Base-by-base conservation (phyloP, 1,140 invertebrate genomes). In the Muscidifurax raptorellus region DNA sequence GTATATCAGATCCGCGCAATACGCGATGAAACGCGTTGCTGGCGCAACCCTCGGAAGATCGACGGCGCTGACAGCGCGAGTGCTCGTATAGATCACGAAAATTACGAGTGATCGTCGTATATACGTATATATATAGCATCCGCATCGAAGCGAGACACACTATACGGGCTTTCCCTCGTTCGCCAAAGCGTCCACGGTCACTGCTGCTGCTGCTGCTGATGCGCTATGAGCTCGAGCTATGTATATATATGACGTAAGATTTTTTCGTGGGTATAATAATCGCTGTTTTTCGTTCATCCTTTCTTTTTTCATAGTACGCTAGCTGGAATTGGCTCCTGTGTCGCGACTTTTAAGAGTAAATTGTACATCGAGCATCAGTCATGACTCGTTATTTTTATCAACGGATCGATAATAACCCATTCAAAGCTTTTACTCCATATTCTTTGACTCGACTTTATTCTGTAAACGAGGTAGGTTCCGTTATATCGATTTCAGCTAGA, bases 131-230 rank as follows among this genome's bases (percentile, higher is more conserved):
- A 67, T 79, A 0, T 22, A 72, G 69, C 25, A 40, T 32, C 40
- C 66, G 78, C 78, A 89, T 85, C 86, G 89, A 87, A 86, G 86
- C 88, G 88, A 85, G 89, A 87, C 87, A 86, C 89, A 87, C 86
- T 89, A 86, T 12, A 13, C 0, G 52, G 87, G 84, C 89, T 90
- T 90, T 89, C 89, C 87, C 89, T 90, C 87, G 87, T 90, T 89
- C 88, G 0, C 66, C 66, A 30, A 27, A 27, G 72, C 32, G 88
- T 81, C 88, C 88, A 89, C 88, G 88, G 88, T 89, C 87, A 89
- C 86, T 89, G 66, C 66, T 69, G 27, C 13, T 64, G 59, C 13
- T n/a, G n/a, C n/a, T 15, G 10, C 64, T 52, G 47, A 52, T 52
- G 47, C 47, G 47, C 47, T 36, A n/a, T n/a, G 36, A 74, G 18